Percentiles rank a stretch among this genome's conserved stretches.
phyloP scores from a whole-genome alignment of 2,797 vertebrate genomes.

The Rhynchonycteris naso region DNA sequence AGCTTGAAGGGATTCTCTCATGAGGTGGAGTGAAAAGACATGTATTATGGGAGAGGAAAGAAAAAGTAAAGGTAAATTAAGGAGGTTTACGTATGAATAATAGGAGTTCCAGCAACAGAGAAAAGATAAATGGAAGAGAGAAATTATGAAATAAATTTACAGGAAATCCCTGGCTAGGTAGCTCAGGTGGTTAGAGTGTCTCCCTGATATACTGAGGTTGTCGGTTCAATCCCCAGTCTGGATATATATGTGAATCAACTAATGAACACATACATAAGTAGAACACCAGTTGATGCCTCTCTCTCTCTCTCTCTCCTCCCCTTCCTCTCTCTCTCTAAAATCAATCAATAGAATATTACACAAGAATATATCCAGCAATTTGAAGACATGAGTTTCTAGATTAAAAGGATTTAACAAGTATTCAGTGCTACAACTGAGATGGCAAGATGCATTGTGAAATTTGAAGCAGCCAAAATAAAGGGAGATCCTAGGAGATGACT shows the following conservation, averaged over 20 bases:
- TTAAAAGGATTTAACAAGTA: background rate
- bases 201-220: too few relatives aligned
- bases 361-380: background rate
- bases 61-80: background rate
- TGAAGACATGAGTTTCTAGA: background rate
- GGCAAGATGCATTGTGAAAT: background rate
- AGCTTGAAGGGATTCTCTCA: background rate
- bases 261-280: too few relatives aligned
- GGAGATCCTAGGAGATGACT: background rate
- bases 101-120: background rate
- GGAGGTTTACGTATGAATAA: background rate
- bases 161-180: too few relatives aligned
- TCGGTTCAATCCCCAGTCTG: too few relatives aligned
- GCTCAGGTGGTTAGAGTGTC: too few relatives aligned
- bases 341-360: too few relatives aligned
- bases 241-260: too few relatives aligned
- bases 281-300: too few relatives aligned
- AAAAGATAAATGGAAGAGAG: background rate
- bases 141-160: background rate
- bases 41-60: background rate
- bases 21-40: background rate
- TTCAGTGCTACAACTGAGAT: too few relatives aligned
- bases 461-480: background rate
- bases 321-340: too few relatives aligned
- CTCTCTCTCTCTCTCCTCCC: too few relatives aligned